Percentiles rank a stretch among this genome's conserved stretches.
phyloP scores from a whole-genome alignment of 2,113 vertebrate genomes.

The Irena cyanogastra region DNA sequence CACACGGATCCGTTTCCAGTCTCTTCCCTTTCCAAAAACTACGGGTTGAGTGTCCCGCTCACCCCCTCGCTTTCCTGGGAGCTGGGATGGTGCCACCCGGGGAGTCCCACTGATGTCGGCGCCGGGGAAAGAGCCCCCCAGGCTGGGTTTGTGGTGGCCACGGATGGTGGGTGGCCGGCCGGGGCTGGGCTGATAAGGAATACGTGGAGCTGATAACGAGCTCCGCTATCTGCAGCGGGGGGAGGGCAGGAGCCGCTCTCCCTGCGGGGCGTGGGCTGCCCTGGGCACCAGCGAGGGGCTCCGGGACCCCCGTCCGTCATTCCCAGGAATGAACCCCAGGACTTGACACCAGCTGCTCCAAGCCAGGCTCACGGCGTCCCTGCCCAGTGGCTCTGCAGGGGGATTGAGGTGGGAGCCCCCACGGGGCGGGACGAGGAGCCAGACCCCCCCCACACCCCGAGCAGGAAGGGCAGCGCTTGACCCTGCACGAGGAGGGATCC shows the following conservation, averaged over 20 bases:
- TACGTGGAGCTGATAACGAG: neutral
- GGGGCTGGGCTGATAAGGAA: neutral
- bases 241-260: neutral
- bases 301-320: neutral
- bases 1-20: neutral
- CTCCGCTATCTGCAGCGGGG: neutral
- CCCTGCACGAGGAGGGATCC: neutral
- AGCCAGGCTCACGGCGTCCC: neutral
- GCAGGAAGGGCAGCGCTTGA: neutral
- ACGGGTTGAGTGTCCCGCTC: neutral
- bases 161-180: neutral
- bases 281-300: neutral
- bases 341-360: neutral
- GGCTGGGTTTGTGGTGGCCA: neutral
- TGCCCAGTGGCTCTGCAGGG: neutral
- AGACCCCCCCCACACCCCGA: accelerated
- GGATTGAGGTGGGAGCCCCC: neutral
- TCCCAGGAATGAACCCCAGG: neutral
- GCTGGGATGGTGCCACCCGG: neutral
- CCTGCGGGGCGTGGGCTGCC: neutral
- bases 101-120: neutral
- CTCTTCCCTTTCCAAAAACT: neutral
- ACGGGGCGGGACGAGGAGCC: neutral
- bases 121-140: neutral
- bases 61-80: too few relatives aligned